Base-by-base conservation (phyloP, 2,113 vertebrate species). In the Lepus europaeus region DNA sequence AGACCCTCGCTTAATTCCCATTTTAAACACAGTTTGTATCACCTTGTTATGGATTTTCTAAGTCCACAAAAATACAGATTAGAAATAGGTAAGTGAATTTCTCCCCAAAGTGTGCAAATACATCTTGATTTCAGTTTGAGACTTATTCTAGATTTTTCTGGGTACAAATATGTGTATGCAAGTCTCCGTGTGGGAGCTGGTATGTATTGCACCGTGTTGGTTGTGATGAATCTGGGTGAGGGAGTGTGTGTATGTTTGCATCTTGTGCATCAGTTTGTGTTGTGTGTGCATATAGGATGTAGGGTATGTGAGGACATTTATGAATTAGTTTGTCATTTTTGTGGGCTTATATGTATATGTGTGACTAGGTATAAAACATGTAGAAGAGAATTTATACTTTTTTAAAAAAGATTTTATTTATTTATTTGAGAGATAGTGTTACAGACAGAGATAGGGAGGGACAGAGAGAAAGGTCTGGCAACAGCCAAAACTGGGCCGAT, bases 341-440 rank as follows among this genome's bases (percentile, higher is more conserved):
- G 5, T 27, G 31, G 72, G 82, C 66, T 87, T 85, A 63, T 89
- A 72, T 53, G 25, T 10, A 9, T 94, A 74, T 64, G 6, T 76
- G 70, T 33, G 25, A 89, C 83, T 83, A 79, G 66, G 63, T 83
- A n/a, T 91, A 81, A 93, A 90, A 95, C 90, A 95, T 83, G 89
- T 36, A 93, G 89, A 85, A 90, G 73, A 79, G 64, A 85, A 83
- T 76, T 81, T 83, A 45, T 45, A 45, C 45, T 45, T 45, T 45
- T 45, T 45, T 45, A 45, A 45, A 45, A 45, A 45, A 45, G 45
- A 45, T 45, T 45, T 45, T 45, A 45, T 45, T 45, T 45, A 45
- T 45, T 45, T 45, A 45, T 45, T 45, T 45, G 45, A 45, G 45
- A 45, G 45, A 45, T 45, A 45, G 45, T 45, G 45, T 45, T 45